Base-by-base conservation (phyloP, 2,797 vertebrate genomes). In the Enteromius mattozi region DNA sequence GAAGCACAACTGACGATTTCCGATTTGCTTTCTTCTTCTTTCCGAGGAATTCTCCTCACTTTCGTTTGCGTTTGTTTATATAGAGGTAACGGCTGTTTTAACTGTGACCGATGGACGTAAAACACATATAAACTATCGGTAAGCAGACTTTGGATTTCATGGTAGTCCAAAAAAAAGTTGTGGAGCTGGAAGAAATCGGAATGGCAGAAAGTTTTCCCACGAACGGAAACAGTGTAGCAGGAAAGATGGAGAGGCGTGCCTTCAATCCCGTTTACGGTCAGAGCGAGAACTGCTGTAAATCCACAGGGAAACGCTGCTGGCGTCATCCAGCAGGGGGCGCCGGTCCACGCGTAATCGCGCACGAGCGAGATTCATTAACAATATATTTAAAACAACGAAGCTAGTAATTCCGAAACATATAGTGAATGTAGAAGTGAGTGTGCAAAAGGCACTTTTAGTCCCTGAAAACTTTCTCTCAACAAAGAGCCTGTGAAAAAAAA, bases 201-300 rank as follows among this genome's bases (percentile, higher is more conserved):
- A 84, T 6, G 51, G 24, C 35, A 61, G 68, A 59, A 71, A 84
- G 49, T 84, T 84, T 83, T 80, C 83, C 66, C 66, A 84, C 40
- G 56, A 79, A 65, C 83, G 83, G 76, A 84, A 84, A 84, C 83
- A 6, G 82, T 78, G 51, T 16, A 63, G 66, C 66, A 71, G 82
- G 76, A 63, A 61, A 70, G 83, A 84, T 84, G 76, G 77, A 84
- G 76, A 84, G 83, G 83, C 77, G 83, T 61, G 83, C 65, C 65
- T 79, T 84, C 37, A 35, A 0, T 77, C 72, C 63, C n/a, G 47
- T 74, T 54, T 37, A 54, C 65, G 13, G 78, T 40, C 78, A 68
- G 19, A 10, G 51, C 9, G 74, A 77, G 51, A 37, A 35, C 63
- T 65, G 63, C 72, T 59, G 47, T 6, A 49, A 70, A 47, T 35